phyloP scores from a whole-genome alignment of 2,113 vertebrate species.

The Suricata suricatta region DNA sequence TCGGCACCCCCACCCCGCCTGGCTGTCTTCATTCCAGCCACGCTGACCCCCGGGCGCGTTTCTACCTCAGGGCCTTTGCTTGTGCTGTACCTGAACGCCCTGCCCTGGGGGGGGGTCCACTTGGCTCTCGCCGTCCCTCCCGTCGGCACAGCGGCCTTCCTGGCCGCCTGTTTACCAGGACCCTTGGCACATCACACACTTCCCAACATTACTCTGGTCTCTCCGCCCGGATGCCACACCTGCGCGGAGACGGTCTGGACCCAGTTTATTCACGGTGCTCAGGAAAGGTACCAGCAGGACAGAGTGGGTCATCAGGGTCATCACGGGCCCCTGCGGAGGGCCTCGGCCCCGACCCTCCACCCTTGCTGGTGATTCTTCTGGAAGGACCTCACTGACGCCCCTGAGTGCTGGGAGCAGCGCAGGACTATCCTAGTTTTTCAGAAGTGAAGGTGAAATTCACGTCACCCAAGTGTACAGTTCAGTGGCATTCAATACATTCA shows the following conservation, averaged over 20 bases:
- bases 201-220: accelerated
- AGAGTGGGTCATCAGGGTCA: background rate
- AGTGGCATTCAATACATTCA: accelerated
- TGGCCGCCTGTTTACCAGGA: background rate
- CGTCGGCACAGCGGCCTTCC: background rate
- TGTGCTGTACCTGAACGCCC: accelerated
- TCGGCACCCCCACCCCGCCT: accelerated
- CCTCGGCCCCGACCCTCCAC: background rate
- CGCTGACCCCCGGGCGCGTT: accelerated
- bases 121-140: accelerated
- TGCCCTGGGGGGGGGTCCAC: no score
- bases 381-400: background rate
- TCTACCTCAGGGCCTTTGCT: background rate
- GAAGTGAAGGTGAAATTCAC: background rate
- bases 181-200: accelerated
- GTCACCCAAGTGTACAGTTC: accelerated
- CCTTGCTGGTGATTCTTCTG: background rate
- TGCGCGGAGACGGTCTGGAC: background rate
- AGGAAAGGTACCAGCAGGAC: background rate
- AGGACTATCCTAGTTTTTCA: accelerated
- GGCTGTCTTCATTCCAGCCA: background rate
- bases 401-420: accelerated
- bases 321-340: accelerated
- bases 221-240: background rate
- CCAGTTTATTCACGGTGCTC: accelerated